phyloP scores from a whole-genome alignment of 2,888 invertebrate species.

The Ferdinandea cuprea region DNA sequence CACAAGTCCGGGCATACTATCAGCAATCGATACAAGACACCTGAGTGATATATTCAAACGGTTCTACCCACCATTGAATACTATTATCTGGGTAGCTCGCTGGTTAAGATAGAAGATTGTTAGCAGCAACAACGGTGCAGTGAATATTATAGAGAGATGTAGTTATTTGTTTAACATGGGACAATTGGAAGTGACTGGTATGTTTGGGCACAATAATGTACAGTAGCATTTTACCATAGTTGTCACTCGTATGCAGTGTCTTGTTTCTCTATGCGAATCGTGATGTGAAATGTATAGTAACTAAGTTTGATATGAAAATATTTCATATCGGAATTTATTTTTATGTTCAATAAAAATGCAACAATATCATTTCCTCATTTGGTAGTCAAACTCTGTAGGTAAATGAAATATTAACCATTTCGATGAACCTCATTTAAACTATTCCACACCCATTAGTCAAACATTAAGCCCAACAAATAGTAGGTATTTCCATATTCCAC shows the following conservation, averaged over 20 bases:
- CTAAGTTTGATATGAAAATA: too few species aligned
- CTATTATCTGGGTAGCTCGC: slow-evolving; percentile 15
- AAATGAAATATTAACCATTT: slow-evolving; percentile 23
- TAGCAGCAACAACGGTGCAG: slow-evolving; percentile 21
- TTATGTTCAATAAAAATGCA: neutral
- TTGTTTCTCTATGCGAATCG: neutral
- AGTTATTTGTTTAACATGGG: neutral
- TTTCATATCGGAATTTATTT: too few species aligned
- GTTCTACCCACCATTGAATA: slow-evolving; percentile 60
- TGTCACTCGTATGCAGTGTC: neutral
- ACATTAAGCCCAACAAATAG: slow-evolving; percentile 50
- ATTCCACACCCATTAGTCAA: slow-evolving; percentile 66
- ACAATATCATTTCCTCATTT: slow-evolving; percentile 39
- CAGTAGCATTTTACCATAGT: neutral
- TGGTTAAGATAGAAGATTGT: slow-evolving; percentile 36
- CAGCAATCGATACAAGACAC: slow-evolving; percentile 69
- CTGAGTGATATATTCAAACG: slow-evolving; percentile 70
- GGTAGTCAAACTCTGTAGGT: slow-evolving; percentile 33
- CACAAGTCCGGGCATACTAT: slow-evolving; percentile 36
- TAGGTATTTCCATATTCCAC: slow-evolving; percentile 12
- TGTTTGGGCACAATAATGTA: slow-evolving; percentile 2
- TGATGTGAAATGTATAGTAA: neutral
- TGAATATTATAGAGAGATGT: neutral
- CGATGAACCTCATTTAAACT: slow-evolving; percentile 27
- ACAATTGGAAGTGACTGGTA: neutral